Base-by-base conservation (phyloP, 2,797 vertebrate genomes). In the Oreonectes daqikongensis region DNA sequence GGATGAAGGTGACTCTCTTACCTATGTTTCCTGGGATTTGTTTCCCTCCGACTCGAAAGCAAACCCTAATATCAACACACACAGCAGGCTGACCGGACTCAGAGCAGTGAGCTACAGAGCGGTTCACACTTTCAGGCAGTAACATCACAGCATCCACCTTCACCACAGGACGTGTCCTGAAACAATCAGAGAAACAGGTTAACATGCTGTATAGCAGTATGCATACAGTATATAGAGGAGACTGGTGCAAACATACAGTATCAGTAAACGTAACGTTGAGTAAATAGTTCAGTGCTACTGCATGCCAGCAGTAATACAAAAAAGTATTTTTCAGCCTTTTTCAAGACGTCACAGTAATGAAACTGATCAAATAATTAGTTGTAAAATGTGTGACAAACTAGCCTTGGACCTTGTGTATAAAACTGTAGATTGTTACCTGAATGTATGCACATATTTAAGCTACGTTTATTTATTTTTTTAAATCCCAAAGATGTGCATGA, bases 131-230 rank as follows among this genome's bases (percentile, higher is more conserved):
- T 74, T 88, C 86, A 2, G 95, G 94, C 80, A 98, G 89, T 9
- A 83, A 80, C 86, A 99, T 87, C 38, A 84, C 91, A 14, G 92
- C 94, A 79, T 95, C 91, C 55, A 97, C 93, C 84, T 91, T 93
- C 83, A 99, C 87, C 68, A 98, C 95, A 0, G 97, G 95, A 74
- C 95, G 96, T 64, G 96, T 94, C 91, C 97, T 99, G 20, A 18
- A 86, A 80, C 6, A 72, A 17, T 0, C 28, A 75, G 80, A 80
- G 82, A 26, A 42, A 42, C 26, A 20, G 35, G 44, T 6, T 3
- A 75, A 30, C 8, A 14, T 6, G 18, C 24, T 14, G 7, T 10
- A 32, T 7, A 50, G 14, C 9, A 18, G 1, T 40, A 67, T 24
- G n/a, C 22, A 32, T 48, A 32, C 35, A 64, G 14, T n/a, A 20